Evolutionary conservation across 2,797 vertebrate genomes (phyloP).

Genomic region (Esox lucius): DNA sequence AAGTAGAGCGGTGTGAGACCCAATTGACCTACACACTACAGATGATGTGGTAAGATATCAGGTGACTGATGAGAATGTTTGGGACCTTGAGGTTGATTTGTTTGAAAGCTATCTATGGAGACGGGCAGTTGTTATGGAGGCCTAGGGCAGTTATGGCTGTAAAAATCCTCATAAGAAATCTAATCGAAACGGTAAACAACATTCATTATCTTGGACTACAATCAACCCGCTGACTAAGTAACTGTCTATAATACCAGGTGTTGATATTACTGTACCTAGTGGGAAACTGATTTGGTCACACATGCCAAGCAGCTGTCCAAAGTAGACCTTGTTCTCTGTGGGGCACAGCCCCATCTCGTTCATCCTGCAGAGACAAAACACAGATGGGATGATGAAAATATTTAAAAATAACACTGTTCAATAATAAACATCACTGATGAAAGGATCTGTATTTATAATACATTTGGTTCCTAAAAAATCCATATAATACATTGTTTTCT

Average conservation of each 20-base stretch:
- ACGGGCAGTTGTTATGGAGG: neutral
- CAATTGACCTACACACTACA: neutral
- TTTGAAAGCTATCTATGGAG: neutral
- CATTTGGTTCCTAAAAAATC: neutral
- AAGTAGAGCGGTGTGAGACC: neutral
- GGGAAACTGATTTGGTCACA: conserved; percentile 98
- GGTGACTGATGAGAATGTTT: neutral
- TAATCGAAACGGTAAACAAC: neutral
- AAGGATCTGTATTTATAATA: neutral
- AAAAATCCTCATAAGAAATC: neutral
- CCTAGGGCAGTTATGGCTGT: neutral
- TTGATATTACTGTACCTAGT: conserved; percentile 72
- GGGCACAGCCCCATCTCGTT: conserved; percentile 85
- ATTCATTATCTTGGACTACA: neutral
- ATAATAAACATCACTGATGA: neutral
- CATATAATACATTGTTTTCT: no score
- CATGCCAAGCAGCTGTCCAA: conserved; percentile 97
- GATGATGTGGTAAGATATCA: neutral
- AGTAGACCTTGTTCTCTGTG: conserved; percentile 86
- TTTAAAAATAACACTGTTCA: neutral
- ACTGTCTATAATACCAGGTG: neutral
- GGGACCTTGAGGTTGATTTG: neutral
- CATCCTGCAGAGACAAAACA: conserved; percentile 78
- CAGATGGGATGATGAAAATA: neutral
- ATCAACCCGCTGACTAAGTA: neutral